These are phyloP conservation scores for Papilio helenus DNA, from an alignment of 1,140 invertebrate genomes.

Conservation along the genomic window DNA sequence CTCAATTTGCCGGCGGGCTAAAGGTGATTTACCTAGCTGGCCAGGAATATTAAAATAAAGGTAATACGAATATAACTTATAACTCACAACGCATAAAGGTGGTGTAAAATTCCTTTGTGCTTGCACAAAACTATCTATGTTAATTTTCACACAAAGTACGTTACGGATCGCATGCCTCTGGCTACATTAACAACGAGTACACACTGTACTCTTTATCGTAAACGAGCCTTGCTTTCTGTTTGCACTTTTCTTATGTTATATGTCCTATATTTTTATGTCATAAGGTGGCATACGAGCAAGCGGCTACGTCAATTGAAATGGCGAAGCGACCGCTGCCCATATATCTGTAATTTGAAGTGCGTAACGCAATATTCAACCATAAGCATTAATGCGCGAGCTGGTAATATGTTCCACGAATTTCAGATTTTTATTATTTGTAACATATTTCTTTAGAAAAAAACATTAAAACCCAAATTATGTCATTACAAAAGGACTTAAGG, in stretches of 20 bases:
- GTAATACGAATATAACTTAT: slow-evolving; percentile 49
- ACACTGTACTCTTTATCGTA: neutral
- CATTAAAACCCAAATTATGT: neutral
- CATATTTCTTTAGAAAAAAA: too few species aligned
- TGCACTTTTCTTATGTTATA: neutral
- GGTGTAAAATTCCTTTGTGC: slow-evolving; percentile 58
- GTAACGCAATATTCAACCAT: too few species aligned
- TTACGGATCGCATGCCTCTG: neutral
- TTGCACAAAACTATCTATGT: slow-evolving; percentile 42
- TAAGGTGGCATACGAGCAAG: too few species aligned
- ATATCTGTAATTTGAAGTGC: too few species aligned
- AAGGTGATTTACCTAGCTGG: slow-evolving; percentile 40
- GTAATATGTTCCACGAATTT: too few species aligned
- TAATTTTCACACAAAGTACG: slow-evolving; percentile 43
- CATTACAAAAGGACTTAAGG: neutral
- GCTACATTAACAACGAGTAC: slow-evolving; percentile 1
- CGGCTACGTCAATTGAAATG: too few species aligned
- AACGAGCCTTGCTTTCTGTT: neutral
- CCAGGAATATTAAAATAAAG: slow-evolving; percentile 49
- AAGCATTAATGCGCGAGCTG: too few species aligned
- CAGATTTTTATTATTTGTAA: too few species aligned
- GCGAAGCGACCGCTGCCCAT: too few species aligned
- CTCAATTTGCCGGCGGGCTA: slow-evolving; percentile 38
- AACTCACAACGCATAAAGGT: slow-evolving; percentile 52
- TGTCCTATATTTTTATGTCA: neutral